Percentiles rank a stretch among this genome's conserved stretches.
Conservation (phyloP, 2,113 vertebrate species). For the Xiphophorus maculatus region DNA sequence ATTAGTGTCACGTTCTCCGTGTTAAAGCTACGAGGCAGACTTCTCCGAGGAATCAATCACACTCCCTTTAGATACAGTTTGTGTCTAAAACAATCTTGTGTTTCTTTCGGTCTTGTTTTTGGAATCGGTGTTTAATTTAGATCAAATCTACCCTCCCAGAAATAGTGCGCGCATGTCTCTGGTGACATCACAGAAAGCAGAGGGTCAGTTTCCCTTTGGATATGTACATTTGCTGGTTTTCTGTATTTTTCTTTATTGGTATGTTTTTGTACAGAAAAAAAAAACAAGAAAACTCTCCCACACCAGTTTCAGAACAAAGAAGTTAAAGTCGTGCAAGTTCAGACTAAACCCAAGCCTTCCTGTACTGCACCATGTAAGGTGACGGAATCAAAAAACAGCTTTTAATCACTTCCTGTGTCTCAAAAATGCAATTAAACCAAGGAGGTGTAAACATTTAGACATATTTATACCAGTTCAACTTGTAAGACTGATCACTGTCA, state of each 20-base stretch:
- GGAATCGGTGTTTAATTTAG: neutral
- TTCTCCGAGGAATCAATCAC: neutral
- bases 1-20: constrained; percentile 24
- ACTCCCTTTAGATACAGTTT: neutral
- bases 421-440: too few species aligned
- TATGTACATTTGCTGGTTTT: neutral
- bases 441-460: too few species aligned
- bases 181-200: neutral
- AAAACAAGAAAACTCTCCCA: too few species aligned
- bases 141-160: neutral
- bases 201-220: neutral
- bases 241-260: neutral
- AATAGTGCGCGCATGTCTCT: neutral
- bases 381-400: too few species aligned
- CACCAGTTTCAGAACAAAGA: too few species aligned
- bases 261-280: too few species aligned
- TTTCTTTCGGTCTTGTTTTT: neutral
- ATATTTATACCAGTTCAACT: neutral
- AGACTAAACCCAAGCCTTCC: too few species aligned
- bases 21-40: neutral
- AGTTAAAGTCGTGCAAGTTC: too few species aligned
- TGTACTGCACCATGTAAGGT: too few species aligned
- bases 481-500: neutral
- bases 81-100: neutral
- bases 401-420: too few species aligned